Conservation (phyloP, 2,113 vertebrate genomes). For the Miniopterus natalensis region DNA sequence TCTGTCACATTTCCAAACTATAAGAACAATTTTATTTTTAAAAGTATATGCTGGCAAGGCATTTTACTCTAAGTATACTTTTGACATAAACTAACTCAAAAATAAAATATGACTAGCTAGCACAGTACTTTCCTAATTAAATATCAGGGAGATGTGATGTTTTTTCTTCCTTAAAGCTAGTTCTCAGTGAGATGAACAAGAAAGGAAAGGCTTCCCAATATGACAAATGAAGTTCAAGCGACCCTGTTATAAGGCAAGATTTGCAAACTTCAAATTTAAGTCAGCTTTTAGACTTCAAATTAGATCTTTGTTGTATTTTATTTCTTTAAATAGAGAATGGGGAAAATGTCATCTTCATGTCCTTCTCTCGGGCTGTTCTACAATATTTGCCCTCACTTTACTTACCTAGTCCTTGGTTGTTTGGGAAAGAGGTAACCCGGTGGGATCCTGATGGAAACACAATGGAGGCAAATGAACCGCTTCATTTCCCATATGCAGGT, state of each 20-base stretch:
- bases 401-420: neutral
- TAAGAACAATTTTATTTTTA: constrained; percentile 58
- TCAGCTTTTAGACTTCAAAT: neutral
- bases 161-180: constrained; percentile 3
- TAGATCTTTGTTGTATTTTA: neutral
- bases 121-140: constrained; percentile 32
- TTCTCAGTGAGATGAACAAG: neutral
- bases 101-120: constrained; percentile 25
- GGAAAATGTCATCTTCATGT: neutral
- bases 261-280: neutral
- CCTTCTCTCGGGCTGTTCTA: neutral
- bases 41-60: constrained; percentile 16
- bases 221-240: neutral
- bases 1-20: neutral
- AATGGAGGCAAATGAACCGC: neutral
- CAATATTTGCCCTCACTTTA: neutral
- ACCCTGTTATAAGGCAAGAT: neutral
- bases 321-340: neutral
- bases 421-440: neutral
- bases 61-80: constrained; percentile 13
- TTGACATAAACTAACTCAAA: constrained; percentile 30
- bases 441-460: neutral
- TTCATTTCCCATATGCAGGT: neutral
- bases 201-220: neutral
- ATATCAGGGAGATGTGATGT: neutral